A percentile compares a stretch with the other conserved stretches of the same genome.
Evolutionary conservation across 1,140 invertebrate genomes (phyloP).

Genomic region (Bombus pascuorum): DNA sequence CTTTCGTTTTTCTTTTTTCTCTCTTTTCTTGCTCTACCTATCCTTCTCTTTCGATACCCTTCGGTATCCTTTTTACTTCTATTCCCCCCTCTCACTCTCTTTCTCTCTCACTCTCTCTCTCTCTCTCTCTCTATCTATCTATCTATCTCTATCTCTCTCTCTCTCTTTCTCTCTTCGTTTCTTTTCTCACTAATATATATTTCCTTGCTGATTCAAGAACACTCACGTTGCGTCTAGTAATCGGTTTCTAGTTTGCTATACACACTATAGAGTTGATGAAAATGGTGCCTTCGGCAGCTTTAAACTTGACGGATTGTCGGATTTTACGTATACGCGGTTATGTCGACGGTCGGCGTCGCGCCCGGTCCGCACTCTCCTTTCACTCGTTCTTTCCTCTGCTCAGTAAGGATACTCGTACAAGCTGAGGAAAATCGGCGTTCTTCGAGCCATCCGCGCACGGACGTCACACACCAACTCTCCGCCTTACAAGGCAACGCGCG

Average conservation of each 20-base stretch:
- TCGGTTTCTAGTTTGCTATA: slow-evolving; percentile 53
- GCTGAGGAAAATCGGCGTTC: slow-evolving; percentile 62
- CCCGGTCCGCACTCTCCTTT: slow-evolving; percentile 54
- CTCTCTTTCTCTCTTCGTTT: background rate
- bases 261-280: slow-evolving; percentile 53
- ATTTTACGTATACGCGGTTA: slow-evolving; percentile 76
- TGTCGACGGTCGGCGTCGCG: slow-evolving; percentile 63
- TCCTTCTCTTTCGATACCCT: slow-evolving; percentile 33
- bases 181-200: background rate
- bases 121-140: background rate
- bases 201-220: slow-evolving; percentile 16
- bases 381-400: slow-evolving; percentile 43
- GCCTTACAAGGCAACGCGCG: slow-evolving; percentile 77
- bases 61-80: slow-evolving; percentile 35
- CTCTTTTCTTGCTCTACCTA: slow-evolving; percentile 45
- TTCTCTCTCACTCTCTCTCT: background rate
- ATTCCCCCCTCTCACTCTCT: background rate
- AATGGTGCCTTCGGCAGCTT: slow-evolving; percentile 57
- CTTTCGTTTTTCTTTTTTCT: slow-evolving; percentile 29
- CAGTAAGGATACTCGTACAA: slow-evolving; percentile 40
- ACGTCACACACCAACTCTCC: slow-evolving; percentile 63
- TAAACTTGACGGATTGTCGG: slow-evolving; percentile 75
- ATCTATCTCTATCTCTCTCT: background rate
- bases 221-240: slow-evolving; percentile 44
- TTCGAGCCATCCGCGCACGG: slow-evolving; percentile 67